Base-by-base conservation (phyloP, 2,797 vertebrate species). In the Platyrinchus mystaceus region DNA sequence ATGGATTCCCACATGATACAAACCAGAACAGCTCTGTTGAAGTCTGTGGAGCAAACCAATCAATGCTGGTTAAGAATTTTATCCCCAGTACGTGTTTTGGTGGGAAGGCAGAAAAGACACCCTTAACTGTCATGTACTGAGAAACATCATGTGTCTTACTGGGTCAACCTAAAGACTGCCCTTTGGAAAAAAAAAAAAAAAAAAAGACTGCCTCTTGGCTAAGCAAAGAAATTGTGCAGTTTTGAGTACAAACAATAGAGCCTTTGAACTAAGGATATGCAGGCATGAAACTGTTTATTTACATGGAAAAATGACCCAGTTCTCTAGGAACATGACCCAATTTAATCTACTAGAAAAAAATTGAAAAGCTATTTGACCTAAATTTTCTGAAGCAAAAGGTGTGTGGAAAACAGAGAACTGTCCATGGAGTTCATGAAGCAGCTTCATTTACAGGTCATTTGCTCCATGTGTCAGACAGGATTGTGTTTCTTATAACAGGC, bases 241-340 rank as follows among this genome's bases (percentile, higher is more conserved):
- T 96, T 90, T 91, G 90, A 94, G 84, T 95, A 75, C 93, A 96
- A 96, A 97, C 93, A 97, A 96, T 90, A 91, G 85, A 94, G 62
- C 70, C 84, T 95, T 94, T 96, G 96, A 97, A 96, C 76, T 96
- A 94, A 79, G 95, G 90, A 95, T 96, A 62, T 91, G 37, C 37
- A 92, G 73, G 84, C 89, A 96, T 76, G 94, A 94, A 96, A 94
- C 91, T 95, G 89, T 93, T 96, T 95, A 90, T 95, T 95, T 96
- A 71, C 64, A 84, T 89, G 56, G 70, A 87, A 96, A 97, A 96
- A 95, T 95, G 96, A 96, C 96, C 95, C 95, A 97, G 59, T 96
- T 97, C 73, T 94, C 69, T 67, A 82, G 84, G 76, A 95, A 81
- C 64, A 58, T 97, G 96, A 96, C 96, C 94, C 93, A 97, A 88